phyloP scores from a whole-genome alignment of 2,113 vertebrate genomes.

The Sphyrna mokarran region DNA sequence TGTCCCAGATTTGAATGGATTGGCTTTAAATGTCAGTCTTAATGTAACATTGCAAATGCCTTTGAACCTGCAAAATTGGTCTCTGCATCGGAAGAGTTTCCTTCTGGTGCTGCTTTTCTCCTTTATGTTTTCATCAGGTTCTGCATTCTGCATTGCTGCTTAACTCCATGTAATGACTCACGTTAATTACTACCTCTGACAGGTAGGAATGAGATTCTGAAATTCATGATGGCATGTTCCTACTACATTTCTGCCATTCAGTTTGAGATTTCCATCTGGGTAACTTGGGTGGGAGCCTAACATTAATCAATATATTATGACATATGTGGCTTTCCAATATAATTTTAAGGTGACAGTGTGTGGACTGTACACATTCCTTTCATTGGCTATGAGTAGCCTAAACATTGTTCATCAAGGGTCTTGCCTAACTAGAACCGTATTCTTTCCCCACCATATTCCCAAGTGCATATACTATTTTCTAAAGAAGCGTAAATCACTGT shows the following conservation, averaged over 20 bases:
- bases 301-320: too few relatives aligned
- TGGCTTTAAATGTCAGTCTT: background rate
- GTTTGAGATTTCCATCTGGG: background rate
- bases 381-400: too few relatives aligned
- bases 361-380: too few relatives aligned
- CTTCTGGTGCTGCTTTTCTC: background rate
- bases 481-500: background rate
- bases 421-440: background rate
- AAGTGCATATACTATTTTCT: background rate
- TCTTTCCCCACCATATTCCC: too few relatives aligned
- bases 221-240: background rate
- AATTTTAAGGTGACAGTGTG: too few relatives aligned
- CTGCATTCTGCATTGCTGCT: background rate
- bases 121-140: background rate
- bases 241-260: background rate
- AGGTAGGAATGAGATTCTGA: background rate
- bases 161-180: background rate
- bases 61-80: background rate
- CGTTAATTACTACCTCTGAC: background rate
- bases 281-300: background rate
- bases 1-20: background rate
- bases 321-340: too few relatives aligned
- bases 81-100: background rate
- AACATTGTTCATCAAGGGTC: too few relatives aligned
- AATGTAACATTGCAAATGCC: background rate